These are phyloP conservation scores for Pterostichus niger DNA, from an alignment of 2,888 invertebrate species.

Conservation along the genomic window DNA sequence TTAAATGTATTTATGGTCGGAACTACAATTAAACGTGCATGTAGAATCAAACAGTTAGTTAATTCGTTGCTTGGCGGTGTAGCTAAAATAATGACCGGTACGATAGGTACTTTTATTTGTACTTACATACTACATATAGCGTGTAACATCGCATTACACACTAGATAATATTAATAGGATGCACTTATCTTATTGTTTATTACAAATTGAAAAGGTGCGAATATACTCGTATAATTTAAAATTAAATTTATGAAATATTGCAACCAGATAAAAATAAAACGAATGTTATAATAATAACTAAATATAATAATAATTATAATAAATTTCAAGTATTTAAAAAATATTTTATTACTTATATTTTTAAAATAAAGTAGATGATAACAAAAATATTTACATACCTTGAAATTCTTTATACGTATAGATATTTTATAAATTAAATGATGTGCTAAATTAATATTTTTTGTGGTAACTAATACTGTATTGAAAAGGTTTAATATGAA, in stretches of 20 bases:
- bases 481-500: too few relatives aligned
- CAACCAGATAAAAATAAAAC: neutral
- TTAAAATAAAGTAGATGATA: too few relatives aligned
- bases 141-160: conserved; percentile 6
- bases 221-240: neutral
- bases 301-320: too few relatives aligned
- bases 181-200: conserved; percentile 26
- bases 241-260: neutral
- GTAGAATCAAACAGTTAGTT: conserved; percentile 25
- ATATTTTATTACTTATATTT: too few relatives aligned
- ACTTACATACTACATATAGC: conserved; percentile 20
- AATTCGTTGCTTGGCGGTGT: neutral
- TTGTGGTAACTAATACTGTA: too few relatives aligned
- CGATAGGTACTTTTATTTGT: conserved; percentile 7
- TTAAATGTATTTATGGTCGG: conserved; percentile 37
- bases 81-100: conserved; percentile 19
- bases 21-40: conserved; percentile 31
- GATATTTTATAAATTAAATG: too few relatives aligned
- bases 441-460: too few relatives aligned
- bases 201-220: neutral
- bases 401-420: too few relatives aligned
- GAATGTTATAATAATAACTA: too few relatives aligned
- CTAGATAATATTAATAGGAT: conserved; percentile 35
- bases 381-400: too few relatives aligned
- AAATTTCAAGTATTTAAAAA: too few relatives aligned